Base-by-base conservation (phyloP, 2,888 invertebrate genomes). In the Bimastos eiseni region DNA sequence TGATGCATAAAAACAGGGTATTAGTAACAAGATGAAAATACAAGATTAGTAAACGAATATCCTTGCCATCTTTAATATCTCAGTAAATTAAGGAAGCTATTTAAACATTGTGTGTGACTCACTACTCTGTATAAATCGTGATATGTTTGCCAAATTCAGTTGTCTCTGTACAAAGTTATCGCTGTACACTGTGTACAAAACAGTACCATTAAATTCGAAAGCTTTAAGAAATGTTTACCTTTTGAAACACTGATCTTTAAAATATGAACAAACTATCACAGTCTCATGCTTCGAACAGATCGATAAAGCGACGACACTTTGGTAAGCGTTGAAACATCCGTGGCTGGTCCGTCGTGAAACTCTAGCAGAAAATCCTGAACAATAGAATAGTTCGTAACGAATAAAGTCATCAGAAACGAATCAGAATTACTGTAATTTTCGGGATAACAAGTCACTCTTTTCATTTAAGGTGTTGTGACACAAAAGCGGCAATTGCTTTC, bases 281-380 rank as follows among this genome's bases (percentile, higher is more conserved):
- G n/a, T 70, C 70, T 70, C n/a, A 70, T 70, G n/a, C 70, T 70
- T 70, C 70, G 30, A 70, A 70, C 70, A n/a, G 70, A 70, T n/a
- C 11, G 70, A 70, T 70, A 70, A 8, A 70, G 70, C n/a, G 70
- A 70, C 13, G n/a, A n/a, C 70, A n/a, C 70, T 70, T 70, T 70
- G 70, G 70, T 8, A 70, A 70, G 70, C n/a, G 30, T 70, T 11
- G 70, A 70, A 70, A n/a, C 30, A 70, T n/a, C n/a, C 11, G 70
- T n/a, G n/a, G 70, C 11, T n/a, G 70, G n/a, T n/a, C 11, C 70
- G n/a, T 70, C n/a, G 8, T n/a, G 30, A 70, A 70, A 70, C n/a
- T 70, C 70, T 70, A n/a, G 30, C 70, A 70, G 70, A 30, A 70
- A n/a, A 70, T 70, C 70, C 70, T 70, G n/a, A 70, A n/a, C n/a